Conservation (phyloP, 2,888 invertebrate genomes). For the Mimumesa dahlbomi region DNA sequence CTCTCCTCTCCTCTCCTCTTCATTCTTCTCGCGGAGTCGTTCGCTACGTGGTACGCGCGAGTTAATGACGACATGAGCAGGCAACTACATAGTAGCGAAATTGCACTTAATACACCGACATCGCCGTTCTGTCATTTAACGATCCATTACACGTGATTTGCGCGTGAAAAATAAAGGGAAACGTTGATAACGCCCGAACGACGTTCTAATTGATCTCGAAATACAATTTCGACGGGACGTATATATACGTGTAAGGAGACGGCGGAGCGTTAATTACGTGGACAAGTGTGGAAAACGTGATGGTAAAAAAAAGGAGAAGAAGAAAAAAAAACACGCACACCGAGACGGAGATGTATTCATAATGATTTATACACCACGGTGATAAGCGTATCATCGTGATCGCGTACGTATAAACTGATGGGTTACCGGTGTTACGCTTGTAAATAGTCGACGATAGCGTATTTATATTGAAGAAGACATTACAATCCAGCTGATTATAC, state of each 20-base stretch:
- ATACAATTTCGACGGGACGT: constrained; percentile 40
- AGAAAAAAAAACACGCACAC: neutral
- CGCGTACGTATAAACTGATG: no score
- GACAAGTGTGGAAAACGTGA: no score
- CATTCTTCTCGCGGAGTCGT: neutral
- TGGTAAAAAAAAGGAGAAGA: neutral
- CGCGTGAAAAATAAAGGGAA: constrained; percentile 26
- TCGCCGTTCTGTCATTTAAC: constrained; percentile 55
- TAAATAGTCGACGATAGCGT: no score
- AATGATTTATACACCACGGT: no score
- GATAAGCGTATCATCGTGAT: neutral
- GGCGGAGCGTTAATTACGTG: constrained; percentile 40
- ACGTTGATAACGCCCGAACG: constrained; percentile 42
- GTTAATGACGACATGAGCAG: constrained; percentile 44
- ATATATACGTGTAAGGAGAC: constrained; percentile 19
- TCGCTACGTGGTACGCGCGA: neutral
- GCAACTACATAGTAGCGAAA: constrained; percentile 50
- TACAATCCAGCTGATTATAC: no score
- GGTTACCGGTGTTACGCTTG: no score
- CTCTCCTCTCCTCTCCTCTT: neutral
- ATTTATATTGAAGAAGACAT: neutral
- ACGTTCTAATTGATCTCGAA: constrained; percentile 54
- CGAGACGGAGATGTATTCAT: no score
- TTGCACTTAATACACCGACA: constrained; percentile 53
- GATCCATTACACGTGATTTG: constrained; percentile 52